Percentiles rank a stretch among this genome's conserved stretches.
Evolutionary conservation across 2,113 vertebrate species (phyloP).

Genomic region (Empidonax traillii): DNA sequence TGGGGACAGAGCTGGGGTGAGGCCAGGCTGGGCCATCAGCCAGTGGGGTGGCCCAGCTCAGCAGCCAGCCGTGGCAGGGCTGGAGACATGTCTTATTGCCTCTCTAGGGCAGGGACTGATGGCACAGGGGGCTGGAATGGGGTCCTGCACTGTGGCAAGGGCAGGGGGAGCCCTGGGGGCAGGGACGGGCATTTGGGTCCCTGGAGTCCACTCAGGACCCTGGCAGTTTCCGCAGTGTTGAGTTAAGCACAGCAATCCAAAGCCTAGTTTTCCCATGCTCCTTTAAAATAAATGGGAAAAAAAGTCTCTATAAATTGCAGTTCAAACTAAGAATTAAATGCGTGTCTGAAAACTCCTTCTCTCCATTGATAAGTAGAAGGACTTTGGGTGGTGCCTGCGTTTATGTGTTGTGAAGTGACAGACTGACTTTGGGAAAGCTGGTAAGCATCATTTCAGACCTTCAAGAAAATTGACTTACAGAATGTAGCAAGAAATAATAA

Average conservation of each 20-base stretch:
- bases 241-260: background rate
- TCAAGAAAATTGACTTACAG: background rate
- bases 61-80: background rate
- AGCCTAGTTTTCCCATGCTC: rapidly evolving
- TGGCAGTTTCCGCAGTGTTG: background rate
- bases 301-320: background rate
- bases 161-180: rapidly evolving
- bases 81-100: background rate
- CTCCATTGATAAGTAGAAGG: background rate
- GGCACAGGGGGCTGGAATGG: rapidly evolving
- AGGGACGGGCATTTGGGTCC: background rate
- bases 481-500: background rate
- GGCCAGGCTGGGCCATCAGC: background rate
- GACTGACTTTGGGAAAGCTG: background rate
- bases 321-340: background rate
- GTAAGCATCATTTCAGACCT: background rate
- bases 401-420: background rate
- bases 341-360: background rate
- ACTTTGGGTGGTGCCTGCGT: rapidly evolving
- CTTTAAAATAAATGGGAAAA: background rate
- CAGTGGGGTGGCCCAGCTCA: background rate
- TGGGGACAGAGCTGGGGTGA: no score
- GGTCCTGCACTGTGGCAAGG: rapidly evolving
- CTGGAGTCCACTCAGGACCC: background rate
- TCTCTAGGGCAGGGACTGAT: background rate